Base-by-base conservation (phyloP, 2,797 vertebrate genomes). In the Lepilemur septentrionalis region DNA sequence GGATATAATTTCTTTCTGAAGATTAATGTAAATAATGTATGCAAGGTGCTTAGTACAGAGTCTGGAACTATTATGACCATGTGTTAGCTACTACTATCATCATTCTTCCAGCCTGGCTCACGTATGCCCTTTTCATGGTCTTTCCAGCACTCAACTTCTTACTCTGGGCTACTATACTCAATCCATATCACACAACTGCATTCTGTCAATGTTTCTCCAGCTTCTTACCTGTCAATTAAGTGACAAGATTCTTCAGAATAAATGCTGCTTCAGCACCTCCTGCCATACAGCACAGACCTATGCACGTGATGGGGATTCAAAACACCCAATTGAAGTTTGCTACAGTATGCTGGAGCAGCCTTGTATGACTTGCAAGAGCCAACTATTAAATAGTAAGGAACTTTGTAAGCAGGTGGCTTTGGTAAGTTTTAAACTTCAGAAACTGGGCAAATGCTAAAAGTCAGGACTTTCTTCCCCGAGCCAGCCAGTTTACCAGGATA, bases 301-400 rank as follows among this genome's bases (percentile, higher is more conserved):
- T 43, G 59, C 17, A 96, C n/a, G 61, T 23, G 88, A 89, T 25
- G 25, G 17, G 41, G 97, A 96, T 82, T 93, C 32, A 92, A 91
- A 94, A 91, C 25, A 86, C 30, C 2, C 20, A 1, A 55, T 38
- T 12, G 25, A 93, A 20, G 48, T n/a, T 35, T 86, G 41, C 32
- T 76, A 57, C 23, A 23, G 12, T n/a, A 55, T 79, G 73, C 59
- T 69, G 22, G 13, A 52, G 22, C 13, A 95, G 23, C 35, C 50
- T 52, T 57, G 20, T 32, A 82, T 7, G 10, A 48, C 55, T 84
- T 80, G 3, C 22, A 61, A 76, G 50, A 93, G 20, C 15, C 3
- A 41, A 87, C 0, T 92, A 59, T 35, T 46, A 75, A 88, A 50
- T 72, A 69, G 43, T 52, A 73, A 84, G 9, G 7, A 78, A 89